A percentile compares a stretch with the other conserved stretches of the same genome.
Conservation (phyloP, 1,140 invertebrate species). For the Pantala flavescens region DNA sequence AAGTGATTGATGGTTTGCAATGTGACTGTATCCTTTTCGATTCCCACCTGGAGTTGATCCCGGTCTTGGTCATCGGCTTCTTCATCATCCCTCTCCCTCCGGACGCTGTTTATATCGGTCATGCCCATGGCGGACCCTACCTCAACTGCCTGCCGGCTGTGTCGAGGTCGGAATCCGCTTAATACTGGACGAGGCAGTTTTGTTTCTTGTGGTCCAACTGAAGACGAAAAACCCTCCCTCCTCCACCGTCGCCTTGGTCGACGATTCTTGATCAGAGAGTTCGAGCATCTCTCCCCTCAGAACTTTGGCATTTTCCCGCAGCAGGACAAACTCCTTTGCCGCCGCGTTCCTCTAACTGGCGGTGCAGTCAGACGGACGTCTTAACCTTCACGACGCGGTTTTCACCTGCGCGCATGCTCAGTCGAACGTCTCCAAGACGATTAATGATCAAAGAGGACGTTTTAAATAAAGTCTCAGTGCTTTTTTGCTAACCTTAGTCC, state of each 20-base stretch:
- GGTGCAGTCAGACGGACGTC: neutral
- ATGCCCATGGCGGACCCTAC: neutral
- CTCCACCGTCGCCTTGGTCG: neutral
- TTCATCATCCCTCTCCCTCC: neutral
- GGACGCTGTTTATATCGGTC: neutral
- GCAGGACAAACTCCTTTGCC: neutral
- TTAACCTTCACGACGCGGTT: conserved; percentile 3
- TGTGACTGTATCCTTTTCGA: no score
- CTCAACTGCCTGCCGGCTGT: neutral
- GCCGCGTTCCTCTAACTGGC: neutral
- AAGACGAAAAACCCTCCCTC: neutral
- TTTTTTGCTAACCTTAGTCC: no score
- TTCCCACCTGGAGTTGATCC: neutral
- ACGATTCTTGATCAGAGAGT: neutral
- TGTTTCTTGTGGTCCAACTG: neutral
- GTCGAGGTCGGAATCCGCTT: neutral
- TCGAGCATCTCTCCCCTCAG: neutral
- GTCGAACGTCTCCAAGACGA: neutral
- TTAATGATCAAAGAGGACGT: neutral
- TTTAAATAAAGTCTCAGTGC: no score
- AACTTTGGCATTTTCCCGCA: neutral
- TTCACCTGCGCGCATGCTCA: neutral
- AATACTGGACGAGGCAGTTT: neutral
- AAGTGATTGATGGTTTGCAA: no score
- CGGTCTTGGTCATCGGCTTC: neutral